Evolutionary conservation across 2,888 invertebrate species (phyloP), one percentile per base, ranked within the genome.

Genomic region (Leptopilina myrica): DNA sequence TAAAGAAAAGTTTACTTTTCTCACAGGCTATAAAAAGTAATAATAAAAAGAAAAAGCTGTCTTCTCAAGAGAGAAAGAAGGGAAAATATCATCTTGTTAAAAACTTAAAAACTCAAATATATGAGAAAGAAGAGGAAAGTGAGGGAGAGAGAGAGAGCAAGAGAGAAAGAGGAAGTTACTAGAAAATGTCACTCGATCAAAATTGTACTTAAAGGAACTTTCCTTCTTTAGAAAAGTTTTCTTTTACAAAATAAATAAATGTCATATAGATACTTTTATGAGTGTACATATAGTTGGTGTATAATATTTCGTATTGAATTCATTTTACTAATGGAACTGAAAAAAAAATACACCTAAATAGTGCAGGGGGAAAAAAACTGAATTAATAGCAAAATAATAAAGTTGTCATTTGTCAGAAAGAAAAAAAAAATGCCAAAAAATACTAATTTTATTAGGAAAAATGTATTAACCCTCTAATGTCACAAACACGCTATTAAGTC

Each of bases 21-120:
- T 62, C 7, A 62, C 8, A 9, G 12, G 49, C 49, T 62, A n/a
- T 59, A n/a, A 62, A 62, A 33, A 33, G 33, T 33, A 33, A 33
- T 33, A 33, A 62, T 8, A 20, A 62, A 9, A 62, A 11, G 11
- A 65, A 20, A 65, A 9, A 40, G 43, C 2, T 65, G 26, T n/a
- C 20, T 14, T 46, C 12, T 20, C 3, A 49, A 67, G 49, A 12
- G 11, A 11, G 7, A 49, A 8, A 49, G 46, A 7, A 67, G 49
- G 49, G 43, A 67, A 67, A 49, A 67, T 49, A 1, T 53, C 53
- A 69, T 69, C 69, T 53, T 8, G 8, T 8, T 69, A n/a, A 53
- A 69, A 69, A 69, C 53, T 53, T 69, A 26, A 15, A 53, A 53
- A 53, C 26, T n/a, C 26, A 53, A 69, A 69, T 49, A 53, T 49